These are phyloP conservation scores for Oreochromis mossambicus DNA, from an alignment of 2,797 vertebrate genomes.

Conservation along the genomic window DNA sequence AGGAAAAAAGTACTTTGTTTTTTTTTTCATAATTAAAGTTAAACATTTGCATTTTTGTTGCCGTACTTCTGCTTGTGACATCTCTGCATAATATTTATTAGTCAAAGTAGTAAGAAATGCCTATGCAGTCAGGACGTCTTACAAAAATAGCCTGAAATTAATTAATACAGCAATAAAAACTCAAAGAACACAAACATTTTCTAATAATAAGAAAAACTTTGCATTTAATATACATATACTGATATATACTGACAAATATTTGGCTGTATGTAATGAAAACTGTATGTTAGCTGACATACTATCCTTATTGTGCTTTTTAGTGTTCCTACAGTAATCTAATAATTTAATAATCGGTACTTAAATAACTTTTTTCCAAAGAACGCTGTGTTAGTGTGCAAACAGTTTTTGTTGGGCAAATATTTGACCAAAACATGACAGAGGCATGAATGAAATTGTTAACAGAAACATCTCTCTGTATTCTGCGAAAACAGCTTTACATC, in stretches of 20 bases:
- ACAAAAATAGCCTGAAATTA: neutral
- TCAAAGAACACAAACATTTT: neutral
- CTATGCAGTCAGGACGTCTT: neutral
- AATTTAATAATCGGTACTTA: neutral
- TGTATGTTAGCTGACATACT: neutral
- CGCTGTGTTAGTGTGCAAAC: neutral
- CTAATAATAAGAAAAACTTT: neutral
- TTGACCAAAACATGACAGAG: neutral
- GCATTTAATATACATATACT: neutral
- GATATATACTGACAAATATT: neutral
- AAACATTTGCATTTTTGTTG: neutral
- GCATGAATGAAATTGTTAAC: neutral
- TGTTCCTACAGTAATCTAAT: neutral
- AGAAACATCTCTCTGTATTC: neutral
- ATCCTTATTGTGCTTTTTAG: neutral
- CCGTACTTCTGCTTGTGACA: neutral
- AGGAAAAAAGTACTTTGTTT: neutral
- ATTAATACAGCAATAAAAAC: neutral
- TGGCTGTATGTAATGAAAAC: neutral
- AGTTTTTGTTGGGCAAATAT: neutral
- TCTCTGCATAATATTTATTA: neutral
- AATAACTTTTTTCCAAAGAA: neutral
- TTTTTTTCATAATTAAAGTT: neutral
- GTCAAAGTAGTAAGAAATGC: neutral
- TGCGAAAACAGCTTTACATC: neutral